Conservation (phyloP, 2,888 invertebrate genomes). For the Cataglyphis altisquamis region DNA sequence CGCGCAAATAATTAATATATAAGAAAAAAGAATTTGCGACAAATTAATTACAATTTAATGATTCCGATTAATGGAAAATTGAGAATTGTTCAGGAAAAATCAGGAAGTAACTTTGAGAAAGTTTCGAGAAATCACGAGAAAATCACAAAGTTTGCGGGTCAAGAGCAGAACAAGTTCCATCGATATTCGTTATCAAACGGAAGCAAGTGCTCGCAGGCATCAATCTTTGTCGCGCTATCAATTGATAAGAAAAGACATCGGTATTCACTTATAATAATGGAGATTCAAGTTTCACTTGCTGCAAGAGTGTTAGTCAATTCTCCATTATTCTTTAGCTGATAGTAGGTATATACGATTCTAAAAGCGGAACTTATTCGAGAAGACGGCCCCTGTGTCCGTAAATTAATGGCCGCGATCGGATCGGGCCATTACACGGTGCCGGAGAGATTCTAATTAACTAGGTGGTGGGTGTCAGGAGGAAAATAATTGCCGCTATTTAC, state of each 20-base stretch:
- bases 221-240: conserved; percentile 60
- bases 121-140: conserved; percentile 59
- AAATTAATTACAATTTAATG: not conserved
- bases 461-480: conserved; percentile 14
- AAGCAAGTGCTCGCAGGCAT: conserved; percentile 58
- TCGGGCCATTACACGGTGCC: conserved; percentile 48
- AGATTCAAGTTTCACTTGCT: conserved; percentile 50
- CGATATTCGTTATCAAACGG: conserved; percentile 61
- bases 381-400: conserved; percentile 42
- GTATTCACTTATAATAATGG: conserved; percentile 76
- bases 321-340: conserved; percentile 45
- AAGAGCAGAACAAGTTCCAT: conserved; percentile 60
- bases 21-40: not conserved
- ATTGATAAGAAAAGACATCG: conserved; percentile 78
- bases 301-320: conserved; percentile 66
- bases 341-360: conserved; percentile 56
- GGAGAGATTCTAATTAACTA: conserved; percentile 56
- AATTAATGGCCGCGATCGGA: conserved; percentile 62
- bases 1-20: not conserved
- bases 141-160: conserved; percentile 28
- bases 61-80: not conserved
- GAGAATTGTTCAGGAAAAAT: not conserved
- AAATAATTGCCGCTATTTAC: conserved; percentile 53
- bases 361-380: conserved; percentile 65
- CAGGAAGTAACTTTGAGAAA: not conserved